Conservation (phyloP, 1,140 invertebrate genomes). For the Lasaia peninsularis region DNA sequence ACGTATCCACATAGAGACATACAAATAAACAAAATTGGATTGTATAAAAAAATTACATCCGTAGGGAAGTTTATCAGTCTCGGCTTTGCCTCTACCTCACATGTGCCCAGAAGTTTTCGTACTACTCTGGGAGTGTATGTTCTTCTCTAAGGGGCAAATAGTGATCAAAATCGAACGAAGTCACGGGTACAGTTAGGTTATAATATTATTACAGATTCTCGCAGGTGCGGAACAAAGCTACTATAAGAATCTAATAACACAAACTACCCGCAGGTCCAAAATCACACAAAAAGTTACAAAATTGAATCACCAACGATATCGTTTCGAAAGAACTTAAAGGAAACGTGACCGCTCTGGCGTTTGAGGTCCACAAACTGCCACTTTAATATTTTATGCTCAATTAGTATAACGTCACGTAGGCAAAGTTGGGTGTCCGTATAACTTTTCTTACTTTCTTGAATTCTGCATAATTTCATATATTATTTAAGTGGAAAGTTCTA, state of each 20-base stretch:
- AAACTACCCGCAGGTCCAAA: not conserved
- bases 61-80: no score
- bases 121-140: no score
- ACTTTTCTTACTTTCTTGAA: conserved; percentile 11
- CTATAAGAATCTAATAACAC: not conserved
- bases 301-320: conserved; percentile 8
- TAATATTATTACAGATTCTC: no score
- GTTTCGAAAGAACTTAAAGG: not conserved
- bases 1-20: no score
- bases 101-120: no score
- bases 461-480: conserved; percentile 57
- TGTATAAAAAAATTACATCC: no score
- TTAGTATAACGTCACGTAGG: conserved; percentile 29
- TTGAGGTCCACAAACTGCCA: conserved; percentile 19
- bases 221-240: no score
- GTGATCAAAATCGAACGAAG: no score
- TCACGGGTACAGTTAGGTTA: no score
- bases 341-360: conserved; percentile 20
- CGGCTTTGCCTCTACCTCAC: no score
- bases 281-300: not conserved
- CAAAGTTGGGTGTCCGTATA: conserved; percentile 8
- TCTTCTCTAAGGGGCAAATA: no score
- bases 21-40: no score
- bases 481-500: conserved; percentile 47
- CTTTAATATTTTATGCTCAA: conserved; percentile 31